These are phyloP conservation scores for Clitarchus hookeri DNA, from an alignment of 2,888 invertebrate genomes.

Conservation along the genomic window DNA sequence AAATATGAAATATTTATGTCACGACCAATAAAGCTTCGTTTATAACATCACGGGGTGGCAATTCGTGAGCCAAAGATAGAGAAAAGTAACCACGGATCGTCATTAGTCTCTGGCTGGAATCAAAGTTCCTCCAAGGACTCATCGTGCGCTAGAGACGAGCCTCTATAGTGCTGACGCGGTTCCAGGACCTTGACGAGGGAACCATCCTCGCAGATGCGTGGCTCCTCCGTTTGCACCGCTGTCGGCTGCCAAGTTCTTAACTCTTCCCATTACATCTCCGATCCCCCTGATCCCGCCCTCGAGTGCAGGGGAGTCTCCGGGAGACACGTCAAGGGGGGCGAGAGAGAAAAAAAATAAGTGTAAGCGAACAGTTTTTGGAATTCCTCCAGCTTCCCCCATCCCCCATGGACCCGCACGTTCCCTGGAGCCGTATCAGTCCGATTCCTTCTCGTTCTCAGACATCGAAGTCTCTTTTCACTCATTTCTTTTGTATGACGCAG, in stretches of 20 bases:
- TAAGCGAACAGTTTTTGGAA: conserved; percentile 22
- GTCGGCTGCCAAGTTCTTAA: background rate
- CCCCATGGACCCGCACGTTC: background rate
- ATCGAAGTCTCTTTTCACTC: conserved; percentile 18
- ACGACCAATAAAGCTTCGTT: no score
- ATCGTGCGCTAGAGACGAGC: no score
- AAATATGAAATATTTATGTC: no score
- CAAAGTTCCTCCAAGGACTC: no score
- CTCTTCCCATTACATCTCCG: conserved; percentile 2
- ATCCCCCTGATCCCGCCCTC: background rate
- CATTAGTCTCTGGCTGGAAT: no score
- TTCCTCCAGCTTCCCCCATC: background rate
- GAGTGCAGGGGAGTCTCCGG: background rate
- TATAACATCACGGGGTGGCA: no score
- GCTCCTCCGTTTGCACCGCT: background rate
- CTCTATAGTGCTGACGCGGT: no score
- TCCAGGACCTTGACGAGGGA: no score
- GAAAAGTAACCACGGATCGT: no score
- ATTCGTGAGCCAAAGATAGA: no score
- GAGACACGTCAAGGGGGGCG: background rate
- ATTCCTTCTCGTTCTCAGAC: conserved; percentile 1
- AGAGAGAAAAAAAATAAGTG: conserved; percentile 16
- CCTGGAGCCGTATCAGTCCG: conserved; percentile 11
- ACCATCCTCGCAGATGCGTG: no score
- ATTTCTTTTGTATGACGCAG: conserved; percentile 21